A percentile compares a stretch with the other conserved stretches of the same genome.
Conservation (phyloP, 2,113 vertebrate genomes). For the Sceloporus tristichus region DNA sequence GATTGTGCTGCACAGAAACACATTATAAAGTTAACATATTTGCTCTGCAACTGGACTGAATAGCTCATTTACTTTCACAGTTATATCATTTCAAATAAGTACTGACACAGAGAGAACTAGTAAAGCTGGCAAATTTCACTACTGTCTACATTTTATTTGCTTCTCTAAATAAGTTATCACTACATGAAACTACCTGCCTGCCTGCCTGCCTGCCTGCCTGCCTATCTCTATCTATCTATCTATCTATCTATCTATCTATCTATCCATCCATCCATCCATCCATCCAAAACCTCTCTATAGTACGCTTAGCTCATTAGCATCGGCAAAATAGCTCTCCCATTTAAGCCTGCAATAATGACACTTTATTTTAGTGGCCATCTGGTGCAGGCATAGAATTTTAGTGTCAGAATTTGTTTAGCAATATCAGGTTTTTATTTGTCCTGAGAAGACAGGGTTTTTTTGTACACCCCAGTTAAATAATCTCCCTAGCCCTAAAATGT, state of each 20-base stretch:
- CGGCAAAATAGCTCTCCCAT: not conserved
- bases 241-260: too few relatives aligned
- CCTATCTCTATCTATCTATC: too few relatives aligned
- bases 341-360: not conserved
- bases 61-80: constrained; percentile 17
- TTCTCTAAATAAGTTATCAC: constrained; percentile 48
- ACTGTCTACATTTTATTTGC: constrained; percentile 22
- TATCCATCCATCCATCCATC: too few relatives aligned
- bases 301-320: not conserved
- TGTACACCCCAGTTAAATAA: too few relatives aligned
- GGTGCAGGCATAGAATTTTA: not conserved
- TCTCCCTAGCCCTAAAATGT: too few relatives aligned
- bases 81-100: constrained; percentile 21
- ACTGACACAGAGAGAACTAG: constrained; percentile 23
- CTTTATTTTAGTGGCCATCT: not conserved
- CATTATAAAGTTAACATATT: constrained; percentile 45
- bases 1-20: constrained; percentile 48
- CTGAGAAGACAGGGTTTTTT: not conserved
- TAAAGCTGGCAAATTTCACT: constrained; percentile 16
- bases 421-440: not conserved
- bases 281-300: too few relatives aligned
- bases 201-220: not conserved
- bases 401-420: not conserved
- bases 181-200: not conserved
- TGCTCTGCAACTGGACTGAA: constrained; percentile 58